Percentiles rank a stretch among this genome's conserved stretches.
These are phyloP conservation scores for Rhinoraja longicauda DNA, from an alignment of 2,797 vertebrate genomes.

Conservation along the genomic window DNA sequence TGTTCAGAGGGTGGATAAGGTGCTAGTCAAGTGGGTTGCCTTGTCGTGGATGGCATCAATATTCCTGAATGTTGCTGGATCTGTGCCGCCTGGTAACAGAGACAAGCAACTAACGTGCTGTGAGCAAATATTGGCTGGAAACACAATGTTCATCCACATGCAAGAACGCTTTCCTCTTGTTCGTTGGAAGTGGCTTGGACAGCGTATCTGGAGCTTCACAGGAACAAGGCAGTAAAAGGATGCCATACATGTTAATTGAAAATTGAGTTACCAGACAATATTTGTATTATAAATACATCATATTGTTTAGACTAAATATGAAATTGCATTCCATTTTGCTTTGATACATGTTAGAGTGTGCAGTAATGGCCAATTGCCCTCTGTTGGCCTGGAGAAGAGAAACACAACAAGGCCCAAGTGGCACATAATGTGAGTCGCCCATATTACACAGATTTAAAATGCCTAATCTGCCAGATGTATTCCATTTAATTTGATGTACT, in stretches of 20 bases:
- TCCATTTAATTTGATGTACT: slow-evolving; percentile 16
- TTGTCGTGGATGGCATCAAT: too few species aligned
- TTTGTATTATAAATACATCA: background rate
- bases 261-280: background rate
- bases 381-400: slow-evolving; percentile 13
- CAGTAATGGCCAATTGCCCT: slow-evolving; percentile 19
- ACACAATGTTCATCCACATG: too few species aligned
- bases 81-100: too few species aligned
- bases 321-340: background rate
- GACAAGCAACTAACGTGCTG: too few species aligned
- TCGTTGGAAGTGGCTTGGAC: too few species aligned
- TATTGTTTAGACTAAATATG: slow-evolving; percentile 20
- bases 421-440: background rate
- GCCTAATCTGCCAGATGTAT: background rate
- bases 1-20: too few species aligned
- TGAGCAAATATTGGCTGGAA: too few species aligned
- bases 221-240: background rate
- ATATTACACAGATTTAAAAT: slow-evolving; percentile 21
- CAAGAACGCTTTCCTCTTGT: background rate
- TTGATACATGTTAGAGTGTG: background rate
- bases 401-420: slow-evolving; percentile 33
- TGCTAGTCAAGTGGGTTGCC: too few species aligned
- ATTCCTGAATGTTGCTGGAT: too few species aligned
- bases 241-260: background rate
- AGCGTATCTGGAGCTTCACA: background rate